Evolutionary conservation across 2,113 vertebrate species (phyloP), one percentile per base, ranked within the genome.

Genomic region (Todiramphus chloris): DNA sequence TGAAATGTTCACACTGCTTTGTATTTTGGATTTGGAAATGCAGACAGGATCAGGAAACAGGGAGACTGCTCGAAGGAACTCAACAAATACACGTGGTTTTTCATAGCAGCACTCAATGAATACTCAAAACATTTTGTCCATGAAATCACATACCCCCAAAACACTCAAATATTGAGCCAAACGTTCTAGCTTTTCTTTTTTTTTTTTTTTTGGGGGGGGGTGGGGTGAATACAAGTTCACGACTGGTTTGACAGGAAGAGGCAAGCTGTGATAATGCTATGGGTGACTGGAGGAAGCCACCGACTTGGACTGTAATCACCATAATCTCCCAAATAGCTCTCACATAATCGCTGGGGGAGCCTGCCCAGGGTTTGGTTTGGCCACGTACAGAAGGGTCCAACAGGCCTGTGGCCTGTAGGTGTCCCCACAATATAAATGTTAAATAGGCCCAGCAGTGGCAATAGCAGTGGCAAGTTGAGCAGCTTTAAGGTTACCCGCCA

Each of bases 341-440:
- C 83, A 51, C 43, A 72, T 7, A 14, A 80, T 41, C 19, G 1
- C 2, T 0, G 41, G 66, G 14, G 0, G 37, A 87, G 16, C 51
- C 85, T 53, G 60, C 79, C 33, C 74, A 10, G 80, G 58, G 50
- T 3, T 96, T 75, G 44, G 37, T 79, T 59, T 87, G 92, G 50
- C 73, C 80, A 30, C 0, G 2, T 11, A 64, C 7, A 6, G 20
- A 80, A 82, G 69, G 81, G 66, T 85, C 33, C 68, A 31, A 28
- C 6, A 81, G 92, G 72, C 55, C 63, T 37, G 67, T 88, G 90
- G 94, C 96, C 96, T 96, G 94, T 96, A 96, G 94, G 96, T 97
- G 96, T 96, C 96, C 91, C 89, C 94, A 96, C 81, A 95, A 96
- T 95, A 96, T 97, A 97, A 93, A 96, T 79, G 87, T 97, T 94